Percentiles rank a stretch among this genome's conserved stretches.
Evolutionary conservation across 2,797 vertebrate species (phyloP).

Genomic region (Emydoidea blandingii): DNA sequence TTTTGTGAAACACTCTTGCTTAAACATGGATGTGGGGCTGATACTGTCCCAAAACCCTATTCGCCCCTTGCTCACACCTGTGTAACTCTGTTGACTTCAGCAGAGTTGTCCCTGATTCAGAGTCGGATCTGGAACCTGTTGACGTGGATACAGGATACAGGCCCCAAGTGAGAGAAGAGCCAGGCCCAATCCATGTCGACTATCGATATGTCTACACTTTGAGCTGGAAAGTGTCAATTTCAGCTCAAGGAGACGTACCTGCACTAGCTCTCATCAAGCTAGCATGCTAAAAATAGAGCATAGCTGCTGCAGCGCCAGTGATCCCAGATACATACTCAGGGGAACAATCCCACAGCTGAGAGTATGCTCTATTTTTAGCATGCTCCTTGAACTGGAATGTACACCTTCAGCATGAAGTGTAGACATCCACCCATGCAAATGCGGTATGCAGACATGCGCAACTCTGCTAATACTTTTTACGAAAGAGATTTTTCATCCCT

Average conservation of each 20-base stretch:
- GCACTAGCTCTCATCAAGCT: neutral
- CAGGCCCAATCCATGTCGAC: neutral
- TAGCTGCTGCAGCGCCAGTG: neutral
- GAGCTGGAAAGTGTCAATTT: neutral
- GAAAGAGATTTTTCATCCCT: neutral
- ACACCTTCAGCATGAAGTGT: neutral
- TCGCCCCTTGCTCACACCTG: neutral
- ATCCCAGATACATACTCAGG: neutral
- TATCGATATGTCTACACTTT: neutral
- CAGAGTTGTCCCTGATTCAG: neutral
- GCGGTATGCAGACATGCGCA: neutral
- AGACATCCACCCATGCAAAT: neutral
- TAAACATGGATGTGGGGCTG: neutral
- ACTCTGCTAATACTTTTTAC: neutral
- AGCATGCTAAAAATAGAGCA: neutral
- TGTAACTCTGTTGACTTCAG: neutral
- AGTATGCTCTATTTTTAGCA: neutral
- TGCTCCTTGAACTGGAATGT: neutral
- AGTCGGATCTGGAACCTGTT: fast-evolving
- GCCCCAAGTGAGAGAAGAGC: neutral
- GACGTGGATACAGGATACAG: neutral
- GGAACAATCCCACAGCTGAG: neutral
- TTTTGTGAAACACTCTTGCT: neutral
- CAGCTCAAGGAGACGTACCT: neutral
- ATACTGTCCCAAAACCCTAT: neutral